Evolutionary conservation across 2,888 invertebrate species (phyloP), one percentile per base, ranked within the genome.

Genomic region (Drosophila leonis): DNA sequence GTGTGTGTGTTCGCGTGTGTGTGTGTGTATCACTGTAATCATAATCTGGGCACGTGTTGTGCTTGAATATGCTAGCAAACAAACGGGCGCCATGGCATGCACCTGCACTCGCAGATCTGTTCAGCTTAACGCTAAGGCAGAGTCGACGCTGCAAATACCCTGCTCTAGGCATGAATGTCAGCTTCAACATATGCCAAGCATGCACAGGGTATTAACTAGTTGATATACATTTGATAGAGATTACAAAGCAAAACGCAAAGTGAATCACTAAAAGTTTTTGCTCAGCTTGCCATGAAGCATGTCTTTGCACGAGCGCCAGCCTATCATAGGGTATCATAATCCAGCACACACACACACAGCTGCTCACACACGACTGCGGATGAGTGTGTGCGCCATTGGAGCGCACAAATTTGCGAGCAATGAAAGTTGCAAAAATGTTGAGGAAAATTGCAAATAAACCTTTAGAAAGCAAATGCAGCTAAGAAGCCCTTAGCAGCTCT

Each of bases 31-130:
- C 20, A 41, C 56, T 63, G 75, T 68, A 88, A 88, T 85, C 80
- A 86, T 86, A 86, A 87, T 77, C 70, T 69, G 75, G 56, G 56
- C 72, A 83, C 87, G 82, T 83, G 79, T 60, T 42, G 49, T 37
- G 63, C 65, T 55, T 65, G 51, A 48, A 63, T 77, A 48, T 55
- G 29, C 54, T 54, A 51, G 65, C 33, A 65, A 65, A 56, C 57
- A 64, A 49, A 66, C 75, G 48, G 59, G 48, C 1, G 37, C 64
- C 37, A 20, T 68, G 51, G 65, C 60, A 68, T 67, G 63, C 52
- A 74, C 15, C 72, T 65, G 68, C 59, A 62, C 39, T 62, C 37
- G 29, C 62, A 39, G 55, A 39, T 54, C 37, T 56, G 57, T 62
- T 67, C 18, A 52, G 48, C 31, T 42, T 60, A 62, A 24, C 24